Base-by-base conservation (phyloP, 1,140 invertebrate genomes). In the Meloidogyne hapla region DNA sequence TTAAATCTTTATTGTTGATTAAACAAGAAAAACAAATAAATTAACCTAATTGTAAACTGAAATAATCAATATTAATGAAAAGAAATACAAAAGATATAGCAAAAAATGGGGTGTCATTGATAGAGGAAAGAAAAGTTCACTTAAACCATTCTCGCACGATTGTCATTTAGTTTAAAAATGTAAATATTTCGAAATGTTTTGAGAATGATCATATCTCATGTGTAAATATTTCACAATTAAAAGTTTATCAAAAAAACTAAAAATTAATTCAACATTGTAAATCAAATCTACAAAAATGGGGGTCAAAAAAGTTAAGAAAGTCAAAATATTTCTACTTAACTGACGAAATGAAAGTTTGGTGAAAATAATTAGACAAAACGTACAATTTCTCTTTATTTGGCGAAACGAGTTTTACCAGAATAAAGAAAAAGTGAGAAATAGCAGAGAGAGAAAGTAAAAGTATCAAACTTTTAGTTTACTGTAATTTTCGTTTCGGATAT, bases 391-490 rank as follows among this genome's bases (percentile, higher is more conserved):
- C 48, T 5, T 56, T 8, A 8, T 13, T 56, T 21, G 48, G n/a
- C 48, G n/a, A 56, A 56, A 8, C 12, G 3, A n/a, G 0, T n/a
- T n/a, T 15, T 42, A 48, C 13, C 33, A 18, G n/a, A 56, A 56
- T 15, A 56, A 9, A n/a, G 8, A n/a, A n/a, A 8, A n/a, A n/a
- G 13, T 2, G 5, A n/a, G 12, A n/a, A 56, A 56, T 56, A 56
- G 48, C n/a, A 56, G 4, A n/a, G 18, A n/a, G n/a, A n/a, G 48
- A n/a, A 18, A 56, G n/a, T n/a, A 56, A 56, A 56, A n/a, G 5
- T n/a, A 56, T 56, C 48, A n/a, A 56, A 23, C 28, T 70, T 45
- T 25, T 25, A n/a, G 26, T 70, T 15, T 70, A 70, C 69, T 42
- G 69, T 70, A 70, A 15, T 70, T 70, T 9, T 45, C 69, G 33